Conservation (phyloP, 2,113 vertebrate genomes). For the Zosterops pallidus region DNA sequence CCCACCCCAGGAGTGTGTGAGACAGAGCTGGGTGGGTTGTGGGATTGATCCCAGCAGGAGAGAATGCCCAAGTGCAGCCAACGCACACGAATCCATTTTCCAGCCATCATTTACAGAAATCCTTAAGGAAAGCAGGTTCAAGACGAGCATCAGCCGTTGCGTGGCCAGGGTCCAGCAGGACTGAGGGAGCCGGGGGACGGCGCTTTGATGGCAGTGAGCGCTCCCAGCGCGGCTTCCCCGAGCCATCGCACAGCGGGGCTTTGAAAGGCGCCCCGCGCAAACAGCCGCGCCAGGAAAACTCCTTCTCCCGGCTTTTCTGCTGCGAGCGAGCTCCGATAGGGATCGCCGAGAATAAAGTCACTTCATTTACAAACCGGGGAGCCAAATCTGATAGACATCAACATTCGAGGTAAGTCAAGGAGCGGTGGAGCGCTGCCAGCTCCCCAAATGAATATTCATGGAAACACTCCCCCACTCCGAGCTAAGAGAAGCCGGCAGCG, state of each 20-base stretch:
- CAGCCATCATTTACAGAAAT: background rate
- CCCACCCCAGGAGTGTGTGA: background rate
- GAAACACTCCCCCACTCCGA: background rate
- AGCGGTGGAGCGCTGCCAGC: background rate
- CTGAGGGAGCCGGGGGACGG: background rate
- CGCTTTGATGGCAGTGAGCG: background rate
- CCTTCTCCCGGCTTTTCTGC: background rate
- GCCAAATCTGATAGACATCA: slow-evolving; percentile 1
- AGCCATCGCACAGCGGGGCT: background rate
- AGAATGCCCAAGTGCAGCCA: accelerated
- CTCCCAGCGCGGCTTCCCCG: background rate
- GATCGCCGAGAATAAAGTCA: background rate
- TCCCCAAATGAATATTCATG: slow-evolving; percentile 33
- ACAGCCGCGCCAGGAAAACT: background rate
- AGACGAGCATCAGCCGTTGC: background rate
- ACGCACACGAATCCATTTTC: background rate
- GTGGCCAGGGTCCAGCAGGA: background rate
- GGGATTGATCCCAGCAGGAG: background rate
- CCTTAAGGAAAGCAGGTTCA: background rate
- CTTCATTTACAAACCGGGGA: background rate
- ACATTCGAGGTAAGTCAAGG: background rate
- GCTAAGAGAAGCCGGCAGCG: background rate
- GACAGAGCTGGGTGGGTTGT: background rate
- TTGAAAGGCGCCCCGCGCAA: accelerated
- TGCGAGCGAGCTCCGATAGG: background rate